Conservation (phyloP, 2,888 invertebrate genomes). For the Pterobdella sp. region DNA sequence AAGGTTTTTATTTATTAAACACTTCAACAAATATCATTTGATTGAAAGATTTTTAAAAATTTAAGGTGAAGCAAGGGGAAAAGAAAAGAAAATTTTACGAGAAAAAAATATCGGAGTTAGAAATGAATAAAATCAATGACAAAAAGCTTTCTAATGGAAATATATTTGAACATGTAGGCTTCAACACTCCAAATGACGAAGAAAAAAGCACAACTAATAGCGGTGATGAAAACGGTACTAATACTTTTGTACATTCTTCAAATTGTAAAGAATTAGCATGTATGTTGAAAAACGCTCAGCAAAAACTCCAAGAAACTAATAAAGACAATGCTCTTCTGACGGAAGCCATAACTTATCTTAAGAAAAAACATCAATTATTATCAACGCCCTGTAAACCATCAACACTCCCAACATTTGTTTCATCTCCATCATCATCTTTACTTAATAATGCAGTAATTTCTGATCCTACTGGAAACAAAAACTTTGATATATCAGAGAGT, state of each 20-base stretch:
- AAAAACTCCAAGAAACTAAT: not conserved
- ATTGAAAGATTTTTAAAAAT: not conserved
- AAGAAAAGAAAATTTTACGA: constrained; percentile 11
- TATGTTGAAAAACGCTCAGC: too few relatives aligned
- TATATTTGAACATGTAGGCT: not conserved
- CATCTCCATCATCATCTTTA: not conserved
- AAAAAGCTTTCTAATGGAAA: not conserved
- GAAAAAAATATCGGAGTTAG: constrained; percentile 3
- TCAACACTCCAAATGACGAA: not conserved
- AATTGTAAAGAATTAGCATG: too few relatives aligned
- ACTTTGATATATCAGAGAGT: too few relatives aligned
- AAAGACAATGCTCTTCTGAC: not conserved
- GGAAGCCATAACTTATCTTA: not conserved
- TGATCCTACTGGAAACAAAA: too few relatives aligned
- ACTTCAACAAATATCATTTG: too few relatives aligned
- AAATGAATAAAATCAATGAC: not conserved
- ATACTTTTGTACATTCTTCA: not conserved
- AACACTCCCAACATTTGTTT: not conserved
- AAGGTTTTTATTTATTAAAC: constrained; percentile 19
- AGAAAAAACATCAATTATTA: constrained; percentile 7
- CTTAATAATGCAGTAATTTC: too few relatives aligned
- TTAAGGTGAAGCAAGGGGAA: constrained; percentile 6
- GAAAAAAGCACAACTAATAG: not conserved
- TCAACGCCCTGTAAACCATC: not conserved
- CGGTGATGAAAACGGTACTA: not conserved